phyloP scores from a whole-genome alignment of 2,113 vertebrate genomes.

The Mesoclemmys tuberculata region DNA sequence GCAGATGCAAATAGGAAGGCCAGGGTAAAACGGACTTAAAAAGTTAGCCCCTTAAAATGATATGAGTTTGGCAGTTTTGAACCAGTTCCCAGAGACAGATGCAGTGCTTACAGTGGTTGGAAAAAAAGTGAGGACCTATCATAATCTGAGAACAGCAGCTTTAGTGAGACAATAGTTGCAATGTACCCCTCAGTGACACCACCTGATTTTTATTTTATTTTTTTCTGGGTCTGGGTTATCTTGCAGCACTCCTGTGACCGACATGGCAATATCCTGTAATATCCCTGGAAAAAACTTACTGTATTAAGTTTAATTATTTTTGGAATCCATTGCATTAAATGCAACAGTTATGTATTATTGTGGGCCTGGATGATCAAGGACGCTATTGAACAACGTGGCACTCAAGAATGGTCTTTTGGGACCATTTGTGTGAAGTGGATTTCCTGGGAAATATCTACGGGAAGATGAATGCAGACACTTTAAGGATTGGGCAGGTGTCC shows the following conservation, averaged over 20 bases:
- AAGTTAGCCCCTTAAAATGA: slow-evolving; percentile 28
- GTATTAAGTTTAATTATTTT: too few species aligned
- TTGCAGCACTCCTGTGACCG: not conserved
- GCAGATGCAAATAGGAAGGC: slow-evolving; percentile 11
- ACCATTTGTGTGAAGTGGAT: too few species aligned
- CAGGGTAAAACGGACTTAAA: not conserved
- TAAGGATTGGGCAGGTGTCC: not conserved
- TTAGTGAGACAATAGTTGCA: not conserved
- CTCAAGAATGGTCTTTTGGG: too few species aligned
- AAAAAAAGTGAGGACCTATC: not conserved
- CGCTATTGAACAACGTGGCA: too few species aligned
- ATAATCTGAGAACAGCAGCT: not conserved
- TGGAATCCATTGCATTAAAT: too few species aligned
- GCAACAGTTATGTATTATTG: too few species aligned
- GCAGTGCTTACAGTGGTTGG: not conserved
- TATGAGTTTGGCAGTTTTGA: not conserved
- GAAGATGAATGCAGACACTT: too few species aligned
- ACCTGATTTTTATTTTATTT: not conserved
- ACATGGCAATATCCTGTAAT: not conserved
- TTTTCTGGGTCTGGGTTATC: not conserved
- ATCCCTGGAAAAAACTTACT: too few species aligned
- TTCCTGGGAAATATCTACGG: too few species aligned
- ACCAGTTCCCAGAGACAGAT: not conserved
- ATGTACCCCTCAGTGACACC: not conserved
- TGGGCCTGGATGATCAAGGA: too few species aligned